Conservation (phyloP, 2,888 invertebrate genomes). For the Nomada ferruginata region DNA sequence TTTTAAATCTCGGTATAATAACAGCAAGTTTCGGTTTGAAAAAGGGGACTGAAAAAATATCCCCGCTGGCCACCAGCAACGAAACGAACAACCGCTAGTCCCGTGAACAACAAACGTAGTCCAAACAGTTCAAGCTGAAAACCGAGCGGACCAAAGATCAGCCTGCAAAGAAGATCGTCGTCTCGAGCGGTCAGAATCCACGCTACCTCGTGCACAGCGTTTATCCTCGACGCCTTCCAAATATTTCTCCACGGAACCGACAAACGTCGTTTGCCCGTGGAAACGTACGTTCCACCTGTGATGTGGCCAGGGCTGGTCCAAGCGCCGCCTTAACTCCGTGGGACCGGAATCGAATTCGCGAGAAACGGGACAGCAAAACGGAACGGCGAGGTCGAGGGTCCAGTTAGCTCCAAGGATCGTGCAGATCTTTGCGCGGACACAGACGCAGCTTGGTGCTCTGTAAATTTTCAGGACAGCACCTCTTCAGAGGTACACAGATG, state of each 20-base stretch:
- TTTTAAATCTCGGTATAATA: no score
- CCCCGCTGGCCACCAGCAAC: not conserved
- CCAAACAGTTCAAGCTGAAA: not conserved
- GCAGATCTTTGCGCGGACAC: constrained; percentile 46
- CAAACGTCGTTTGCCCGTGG: not conserved
- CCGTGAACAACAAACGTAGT: no score
- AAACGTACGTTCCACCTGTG: constrained; percentile 6
- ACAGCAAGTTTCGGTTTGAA: no score
- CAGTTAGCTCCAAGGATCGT: constrained; percentile 33
- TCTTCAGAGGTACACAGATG: constrained; percentile 31
- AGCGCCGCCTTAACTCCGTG: constrained; percentile 20
- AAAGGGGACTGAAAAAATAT: no score
- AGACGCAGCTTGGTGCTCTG: constrained; percentile 52
- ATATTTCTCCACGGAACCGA: constrained; percentile 22
- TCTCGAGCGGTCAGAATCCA: not conserved
- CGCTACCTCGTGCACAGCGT: no score
- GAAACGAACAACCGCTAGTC: not conserved
- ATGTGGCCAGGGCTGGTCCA: constrained; percentile 31
- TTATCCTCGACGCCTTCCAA: not conserved
- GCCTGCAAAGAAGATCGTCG: not conserved
- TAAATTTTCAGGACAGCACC: constrained; percentile 65
- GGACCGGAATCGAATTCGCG: constrained; percentile 19
- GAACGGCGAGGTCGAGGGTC: constrained; percentile 5
- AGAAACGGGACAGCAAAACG: not conserved
- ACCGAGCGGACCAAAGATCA: not conserved